Conservation (phyloP, 2,113 vertebrate species). For the Panthera tigris region DNA sequence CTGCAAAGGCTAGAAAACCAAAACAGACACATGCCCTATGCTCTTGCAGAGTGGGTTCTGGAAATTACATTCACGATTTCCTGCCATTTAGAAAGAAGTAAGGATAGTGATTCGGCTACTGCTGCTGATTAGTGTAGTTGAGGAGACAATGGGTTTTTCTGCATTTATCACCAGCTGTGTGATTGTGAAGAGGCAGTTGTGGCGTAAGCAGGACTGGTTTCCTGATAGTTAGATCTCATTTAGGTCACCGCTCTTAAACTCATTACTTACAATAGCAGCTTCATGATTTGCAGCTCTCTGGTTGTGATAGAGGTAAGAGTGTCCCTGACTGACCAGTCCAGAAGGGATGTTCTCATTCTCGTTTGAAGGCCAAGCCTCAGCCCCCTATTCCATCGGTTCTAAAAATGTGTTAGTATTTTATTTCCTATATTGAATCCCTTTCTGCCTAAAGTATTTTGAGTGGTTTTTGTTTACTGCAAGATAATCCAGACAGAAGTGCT, state of each 20-base stretch:
- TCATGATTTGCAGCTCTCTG: not conserved
- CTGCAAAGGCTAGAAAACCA: not conserved
- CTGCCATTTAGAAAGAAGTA: not conserved
- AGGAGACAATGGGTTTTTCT: not conserved
- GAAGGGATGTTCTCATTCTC: not conserved
- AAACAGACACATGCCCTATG: not conserved
- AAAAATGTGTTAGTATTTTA: not conserved
- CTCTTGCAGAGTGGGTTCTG: not conserved
- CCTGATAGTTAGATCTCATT: not conserved
- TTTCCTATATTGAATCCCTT: not conserved
- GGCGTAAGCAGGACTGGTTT: not conserved
- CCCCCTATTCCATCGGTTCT: not conserved
- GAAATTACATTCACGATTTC: not conserved
- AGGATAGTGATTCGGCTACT: not conserved
- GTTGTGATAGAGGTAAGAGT: not conserved
- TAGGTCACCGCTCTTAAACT: not conserved
- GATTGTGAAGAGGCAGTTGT: not conserved
- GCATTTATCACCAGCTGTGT: not conserved
- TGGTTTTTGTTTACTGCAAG: not conserved
- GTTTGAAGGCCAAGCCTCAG: not conserved
- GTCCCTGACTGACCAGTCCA: not conserved
- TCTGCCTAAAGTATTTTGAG: not conserved
- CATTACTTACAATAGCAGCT: not conserved
- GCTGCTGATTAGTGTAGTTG: not conserved
- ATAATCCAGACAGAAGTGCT: not conserved